Percentiles rank a stretch among this genome's conserved stretches.
These are phyloP conservation scores for Crotalus viridis DNA, from an alignment of 2,113 vertebrate genomes.

Conservation along the genomic window DNA sequence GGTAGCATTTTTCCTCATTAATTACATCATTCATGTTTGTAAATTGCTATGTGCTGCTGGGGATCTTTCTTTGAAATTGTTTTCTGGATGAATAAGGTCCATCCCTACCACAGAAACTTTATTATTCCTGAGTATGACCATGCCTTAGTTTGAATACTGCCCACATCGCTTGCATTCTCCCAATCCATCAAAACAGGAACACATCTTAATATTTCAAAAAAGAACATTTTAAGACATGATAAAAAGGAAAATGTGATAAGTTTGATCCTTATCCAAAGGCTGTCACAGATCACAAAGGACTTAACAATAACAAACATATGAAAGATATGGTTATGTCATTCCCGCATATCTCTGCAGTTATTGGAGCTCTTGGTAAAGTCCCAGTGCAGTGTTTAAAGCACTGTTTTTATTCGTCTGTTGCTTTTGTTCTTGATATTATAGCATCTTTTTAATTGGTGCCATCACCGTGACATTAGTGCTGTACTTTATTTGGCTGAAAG, in stretches of 20 bases:
- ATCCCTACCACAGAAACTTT: not conserved
- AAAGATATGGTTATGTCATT: not conserved
- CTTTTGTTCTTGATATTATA: not conserved
- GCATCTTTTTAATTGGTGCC: not conserved
- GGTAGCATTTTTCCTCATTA: conserved; percentile 58
- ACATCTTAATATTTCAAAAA: not conserved
- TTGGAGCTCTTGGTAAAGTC: not conserved
- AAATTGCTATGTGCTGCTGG: conserved; percentile 61
- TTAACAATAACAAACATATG: not conserved
- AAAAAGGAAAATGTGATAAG: not conserved
- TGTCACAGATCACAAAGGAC: not conserved
- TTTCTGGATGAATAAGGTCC: conserved; percentile 41
- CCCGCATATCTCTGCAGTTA: not conserved
- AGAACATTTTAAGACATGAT: not conserved
- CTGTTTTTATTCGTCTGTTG: not conserved
- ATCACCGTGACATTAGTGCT: not conserved
- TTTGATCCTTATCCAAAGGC: not conserved
- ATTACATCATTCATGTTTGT: conserved; percentile 31
- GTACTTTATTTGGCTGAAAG: not conserved
- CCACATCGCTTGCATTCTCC: not conserved
- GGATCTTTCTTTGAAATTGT: conserved; percentile 57
- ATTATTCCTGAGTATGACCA: not conserved
- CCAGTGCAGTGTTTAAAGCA: not conserved
- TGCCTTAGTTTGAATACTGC: not conserved
- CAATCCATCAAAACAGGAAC: not conserved